These are phyloP conservation scores for Toxostoma redivivum DNA, from an alignment of 2,113 vertebrate species.

Conservation along the genomic window DNA sequence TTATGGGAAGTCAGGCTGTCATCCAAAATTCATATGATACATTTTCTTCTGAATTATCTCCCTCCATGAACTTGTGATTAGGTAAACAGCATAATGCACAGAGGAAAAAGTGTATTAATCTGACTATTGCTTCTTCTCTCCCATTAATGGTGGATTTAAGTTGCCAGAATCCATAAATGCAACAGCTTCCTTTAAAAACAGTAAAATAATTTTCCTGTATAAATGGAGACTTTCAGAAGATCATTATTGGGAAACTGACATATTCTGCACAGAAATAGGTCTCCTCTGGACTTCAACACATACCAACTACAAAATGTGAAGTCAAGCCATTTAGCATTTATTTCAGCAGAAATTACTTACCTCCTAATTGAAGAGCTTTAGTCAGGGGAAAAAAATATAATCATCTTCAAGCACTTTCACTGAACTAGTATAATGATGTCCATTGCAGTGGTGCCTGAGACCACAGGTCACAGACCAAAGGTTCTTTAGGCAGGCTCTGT, in stretches of 20 bases:
- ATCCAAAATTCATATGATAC: slow-evolving; percentile 57
- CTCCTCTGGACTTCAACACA: slow-evolving; percentile 39
- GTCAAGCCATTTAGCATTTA: slow-evolving; percentile 51
- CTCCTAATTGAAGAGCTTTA: slow-evolving; percentile 42
- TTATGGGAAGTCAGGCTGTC: slow-evolving; percentile 51
- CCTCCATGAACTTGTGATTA: slow-evolving; percentile 27
- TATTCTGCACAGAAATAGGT: slow-evolving; percentile 53
- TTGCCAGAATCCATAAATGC: slow-evolving; percentile 59
- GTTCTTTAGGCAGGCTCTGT: background rate
- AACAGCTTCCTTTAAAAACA: slow-evolving; percentile 62
- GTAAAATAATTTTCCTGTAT: slow-evolving; percentile 59
- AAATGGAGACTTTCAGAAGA: slow-evolving; percentile 56
- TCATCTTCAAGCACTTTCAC: background rate
- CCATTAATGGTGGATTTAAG: slow-evolving; percentile 31
- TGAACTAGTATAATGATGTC: background rate
- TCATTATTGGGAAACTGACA: slow-evolving; percentile 56
- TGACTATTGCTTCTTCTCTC: background rate
- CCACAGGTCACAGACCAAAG: background rate
- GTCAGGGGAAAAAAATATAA: background rate
- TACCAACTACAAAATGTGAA: slow-evolving; percentile 30
- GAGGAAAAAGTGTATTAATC: slow-evolving; percentile 43
- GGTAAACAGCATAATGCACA: slow-evolving; percentile 22
- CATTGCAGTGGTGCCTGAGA: background rate
- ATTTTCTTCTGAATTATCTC: slow-evolving; percentile 46
- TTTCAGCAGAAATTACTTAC: slow-evolving; percentile 44